Base-by-base conservation (phyloP, 1,140 invertebrate genomes). In the Dendroctonus ponderosae region DNA sequence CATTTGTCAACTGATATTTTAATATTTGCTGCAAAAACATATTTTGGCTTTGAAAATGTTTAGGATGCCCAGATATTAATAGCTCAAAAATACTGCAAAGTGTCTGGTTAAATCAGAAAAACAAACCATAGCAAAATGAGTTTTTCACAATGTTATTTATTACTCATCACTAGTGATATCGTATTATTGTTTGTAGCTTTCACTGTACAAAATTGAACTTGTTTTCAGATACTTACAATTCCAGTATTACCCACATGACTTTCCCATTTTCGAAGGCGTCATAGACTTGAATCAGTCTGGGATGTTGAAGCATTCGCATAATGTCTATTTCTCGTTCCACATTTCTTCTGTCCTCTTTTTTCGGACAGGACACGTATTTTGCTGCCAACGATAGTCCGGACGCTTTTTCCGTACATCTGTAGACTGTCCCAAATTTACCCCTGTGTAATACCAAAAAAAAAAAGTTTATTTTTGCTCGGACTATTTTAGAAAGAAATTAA, bases 381-480 rank as follows among this genome's bases (percentile, higher is more conserved):
- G 94, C 95, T 0, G 97, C 97, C 66, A 98, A 81, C 63, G 87
- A 85, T 53, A 94, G 79, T 0, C 89, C 89, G 0, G 89, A 91
- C 9, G 80, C 80, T 78, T 91, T 94, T 78, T 98, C 94, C 63
- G 84, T 85, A 78, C 96, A 98, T 76, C 89, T 86, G 81, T 96
- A 97, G 6, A 99, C 97, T 26, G 93, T 96, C 14, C 96, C 96
- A 80, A 99, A 99, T 87, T 99, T 98, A 3, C 97, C 97, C 71
- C 97, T 99, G 80, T 26, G 26, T 26, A 3, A 26, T 26, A 26
- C 26, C 1, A 26, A 26, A 26, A 26, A 26, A 26, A 26, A 26
- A 2, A 2, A 26, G 26, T 26, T 26, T 26, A 26, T 26, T 26
- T 2, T 26, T 26, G 26, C 26, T 26, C 26, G 26, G 80, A 15